Percentiles rank a stretch among this genome's conserved stretches.
Conservation (phyloP, 2,113 vertebrate species). For the Anhinga rufa region DNA sequence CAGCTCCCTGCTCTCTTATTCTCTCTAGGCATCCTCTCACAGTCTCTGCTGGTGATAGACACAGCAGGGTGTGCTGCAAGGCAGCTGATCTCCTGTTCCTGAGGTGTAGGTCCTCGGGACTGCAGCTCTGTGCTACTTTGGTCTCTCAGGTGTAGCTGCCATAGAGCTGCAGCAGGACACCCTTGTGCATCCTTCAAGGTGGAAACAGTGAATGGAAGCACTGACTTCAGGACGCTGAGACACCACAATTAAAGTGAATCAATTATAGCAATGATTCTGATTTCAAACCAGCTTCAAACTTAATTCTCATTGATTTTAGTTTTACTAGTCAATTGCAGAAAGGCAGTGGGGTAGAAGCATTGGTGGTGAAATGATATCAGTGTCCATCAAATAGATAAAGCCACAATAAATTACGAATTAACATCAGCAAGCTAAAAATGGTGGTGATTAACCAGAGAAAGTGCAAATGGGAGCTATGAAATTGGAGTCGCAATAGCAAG, state of each 20-base stretch:
- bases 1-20: background rate
- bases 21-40: background rate
- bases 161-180: background rate
- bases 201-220: background rate
- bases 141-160: background rate
- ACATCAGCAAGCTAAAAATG: background rate
- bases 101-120: background rate
- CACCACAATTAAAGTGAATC: background rate
- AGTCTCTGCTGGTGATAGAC: background rate
- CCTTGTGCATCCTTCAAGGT: background rate
- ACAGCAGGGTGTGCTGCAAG: background rate
- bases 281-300: background rate
- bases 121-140: background rate
- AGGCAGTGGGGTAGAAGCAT: background rate
- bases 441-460: background rate
- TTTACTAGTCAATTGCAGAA: background rate
- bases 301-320: slow-evolving; percentile 3
- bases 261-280: background rate
- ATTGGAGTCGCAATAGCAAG: background rate
- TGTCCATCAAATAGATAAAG: background rate
- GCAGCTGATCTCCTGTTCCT: background rate
- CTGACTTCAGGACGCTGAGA: background rate
- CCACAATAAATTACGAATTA: background rate
- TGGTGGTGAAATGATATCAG: background rate
- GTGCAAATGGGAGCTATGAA: background rate